Evolutionary conservation across 2,797 vertebrate species (phyloP).

Genomic region (Rhynchotus rufescens): DNA sequence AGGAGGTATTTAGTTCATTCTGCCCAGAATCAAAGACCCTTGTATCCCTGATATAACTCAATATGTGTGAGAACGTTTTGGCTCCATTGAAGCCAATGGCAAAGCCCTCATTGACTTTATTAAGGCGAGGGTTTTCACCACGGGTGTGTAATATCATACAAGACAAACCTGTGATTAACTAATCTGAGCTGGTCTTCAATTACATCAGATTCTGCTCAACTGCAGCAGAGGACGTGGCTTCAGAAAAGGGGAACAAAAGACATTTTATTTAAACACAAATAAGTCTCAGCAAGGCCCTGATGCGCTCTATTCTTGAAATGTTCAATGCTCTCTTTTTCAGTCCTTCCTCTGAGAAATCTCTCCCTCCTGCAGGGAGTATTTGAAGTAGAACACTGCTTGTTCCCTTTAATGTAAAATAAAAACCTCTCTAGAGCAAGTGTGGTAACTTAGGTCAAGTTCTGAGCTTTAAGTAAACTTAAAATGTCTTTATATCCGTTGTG

Average conservation of each 20-base stretch:
- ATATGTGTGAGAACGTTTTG: conserved; percentile 46
- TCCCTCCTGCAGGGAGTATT: neutral
- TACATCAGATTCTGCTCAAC: neutral
- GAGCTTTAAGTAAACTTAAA: neutral
- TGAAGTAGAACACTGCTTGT: conserved; percentile 5
- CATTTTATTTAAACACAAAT: conserved; percentile 52
- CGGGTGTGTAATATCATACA: conserved; percentile 45
- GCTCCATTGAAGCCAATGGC: neutral
- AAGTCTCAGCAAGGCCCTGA: neutral
- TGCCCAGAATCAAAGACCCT: neutral
- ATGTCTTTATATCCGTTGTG: neutral
- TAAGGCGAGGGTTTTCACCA: neutral
- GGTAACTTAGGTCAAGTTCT: neutral
- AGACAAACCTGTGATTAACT: conserved; percentile 34
- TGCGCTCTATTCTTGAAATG: too few species aligned
- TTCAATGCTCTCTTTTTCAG: neutral
- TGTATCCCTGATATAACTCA: neutral
- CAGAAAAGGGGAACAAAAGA: conserved; percentile 54
- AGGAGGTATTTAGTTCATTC: conserved; percentile 4
- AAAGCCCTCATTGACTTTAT: neutral
- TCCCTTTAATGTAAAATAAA: neutral
- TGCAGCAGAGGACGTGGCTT: neutral
- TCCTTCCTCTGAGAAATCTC: conserved; percentile 26
- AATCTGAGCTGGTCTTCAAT: conserved; percentile 13
- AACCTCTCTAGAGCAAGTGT: neutral